phyloP scores from a whole-genome alignment of 2,797 vertebrate species.

The Rhynchonycteris naso region DNA sequence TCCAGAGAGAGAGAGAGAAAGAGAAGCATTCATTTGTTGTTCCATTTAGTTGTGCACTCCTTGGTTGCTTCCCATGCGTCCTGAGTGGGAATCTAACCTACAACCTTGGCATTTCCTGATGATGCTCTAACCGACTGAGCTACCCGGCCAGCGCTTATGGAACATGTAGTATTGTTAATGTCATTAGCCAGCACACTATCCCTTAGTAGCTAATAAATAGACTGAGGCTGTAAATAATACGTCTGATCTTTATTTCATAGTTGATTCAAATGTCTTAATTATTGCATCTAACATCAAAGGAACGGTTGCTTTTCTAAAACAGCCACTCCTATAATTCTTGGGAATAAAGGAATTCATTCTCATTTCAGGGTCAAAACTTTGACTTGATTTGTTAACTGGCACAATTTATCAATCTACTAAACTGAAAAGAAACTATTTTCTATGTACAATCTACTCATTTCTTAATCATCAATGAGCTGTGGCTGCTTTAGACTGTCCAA shows the following conservation, averaged over 20 bases:
- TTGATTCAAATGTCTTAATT: constrained; percentile 58
- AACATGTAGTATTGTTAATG: not conserved
- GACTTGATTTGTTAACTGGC: constrained; percentile 41
- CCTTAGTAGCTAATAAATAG: constrained; percentile 45
- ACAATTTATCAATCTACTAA: constrained; percentile 1
- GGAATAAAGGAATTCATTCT: constrained; percentile 42
- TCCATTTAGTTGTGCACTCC: too few relatives aligned
- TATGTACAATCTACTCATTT: not conserved
- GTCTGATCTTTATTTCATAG: constrained; percentile 53
- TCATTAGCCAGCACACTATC: not conserved
- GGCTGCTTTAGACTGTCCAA: not conserved
- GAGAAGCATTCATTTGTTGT: too few relatives aligned
- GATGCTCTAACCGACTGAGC: too few relatives aligned
- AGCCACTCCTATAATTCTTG: constrained; percentile 8
- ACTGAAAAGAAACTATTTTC: not conserved
- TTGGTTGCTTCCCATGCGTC: too few relatives aligned
- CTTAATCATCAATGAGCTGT: constrained; percentile 19
- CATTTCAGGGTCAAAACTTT: not conserved
- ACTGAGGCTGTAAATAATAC: not conserved
- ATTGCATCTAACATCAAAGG: not conserved
- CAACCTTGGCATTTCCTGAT: too few relatives aligned
- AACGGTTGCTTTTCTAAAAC: constrained; percentile 46
- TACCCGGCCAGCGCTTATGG: not conserved
- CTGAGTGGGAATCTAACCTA: too few relatives aligned
- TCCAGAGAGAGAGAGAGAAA: too few relatives aligned